These are phyloP conservation scores for Sylvia borin DNA, from an alignment of 2,797 vertebrate genomes.

Conservation along the genomic window DNA sequence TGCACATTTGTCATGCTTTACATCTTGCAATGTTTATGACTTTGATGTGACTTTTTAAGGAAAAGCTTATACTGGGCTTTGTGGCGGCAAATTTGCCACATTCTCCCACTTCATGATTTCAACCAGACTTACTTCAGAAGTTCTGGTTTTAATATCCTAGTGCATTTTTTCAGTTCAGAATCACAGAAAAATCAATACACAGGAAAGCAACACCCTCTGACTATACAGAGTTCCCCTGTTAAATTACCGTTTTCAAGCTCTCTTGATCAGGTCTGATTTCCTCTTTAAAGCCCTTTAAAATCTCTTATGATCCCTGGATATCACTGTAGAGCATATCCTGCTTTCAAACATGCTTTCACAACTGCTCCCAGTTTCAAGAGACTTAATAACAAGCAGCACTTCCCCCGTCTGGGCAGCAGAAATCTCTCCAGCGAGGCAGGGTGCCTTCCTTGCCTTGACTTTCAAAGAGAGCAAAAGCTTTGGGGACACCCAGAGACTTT, in stretches of 20 bases:
- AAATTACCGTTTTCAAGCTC: constrained; percentile 3
- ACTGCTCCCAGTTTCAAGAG: constrained; percentile 40
- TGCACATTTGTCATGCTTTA: constrained; percentile 24
- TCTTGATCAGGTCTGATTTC: constrained; percentile 59
- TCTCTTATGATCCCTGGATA: constrained; percentile 38
- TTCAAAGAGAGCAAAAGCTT: constrained; percentile 51
- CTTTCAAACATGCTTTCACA: constrained; percentile 52
- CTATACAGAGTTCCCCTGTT: neutral
- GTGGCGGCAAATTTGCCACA: constrained; percentile 53
- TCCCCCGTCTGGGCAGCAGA: constrained; percentile 55
- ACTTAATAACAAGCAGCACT: constrained; percentile 56
- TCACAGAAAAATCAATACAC: constrained; percentile 50
- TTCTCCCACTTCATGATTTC: constrained; percentile 60
- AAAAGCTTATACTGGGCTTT: constrained; percentile 40
- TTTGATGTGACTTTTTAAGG: constrained; percentile 68
- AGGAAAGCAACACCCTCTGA: constrained; percentile 38
- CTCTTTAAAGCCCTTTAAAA: constrained; percentile 58
- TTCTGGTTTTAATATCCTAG: constrained; percentile 68
- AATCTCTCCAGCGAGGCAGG: constrained; percentile 28
- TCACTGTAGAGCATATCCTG: constrained; percentile 46
- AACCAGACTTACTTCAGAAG: constrained; percentile 58
- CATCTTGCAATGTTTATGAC: constrained; percentile 65
- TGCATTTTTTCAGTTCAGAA: constrained; percentile 44
- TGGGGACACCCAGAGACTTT: constrained; percentile 20
- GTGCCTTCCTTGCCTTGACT: constrained; percentile 51